phyloP scores from a whole-genome alignment of 2,113 vertebrate genomes.

The Acrocephalus arundinaceus region DNA sequence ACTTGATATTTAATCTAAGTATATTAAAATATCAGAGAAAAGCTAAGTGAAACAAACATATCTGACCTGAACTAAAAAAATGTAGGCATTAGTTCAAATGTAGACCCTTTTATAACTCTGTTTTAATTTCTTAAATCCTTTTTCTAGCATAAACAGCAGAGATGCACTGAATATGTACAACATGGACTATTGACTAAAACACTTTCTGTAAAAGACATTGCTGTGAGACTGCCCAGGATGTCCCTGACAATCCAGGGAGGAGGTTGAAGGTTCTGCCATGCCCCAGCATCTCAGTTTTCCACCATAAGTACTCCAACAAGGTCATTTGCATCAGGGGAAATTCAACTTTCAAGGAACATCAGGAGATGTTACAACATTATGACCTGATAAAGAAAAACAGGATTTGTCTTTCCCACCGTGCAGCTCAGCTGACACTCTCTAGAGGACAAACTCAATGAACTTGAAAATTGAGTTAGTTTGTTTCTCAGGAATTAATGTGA shows the following conservation, averaged over 20 bases:
- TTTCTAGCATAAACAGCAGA: background rate
- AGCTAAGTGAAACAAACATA: background rate
- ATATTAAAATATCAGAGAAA: background rate
- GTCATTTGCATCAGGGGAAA: background rate
- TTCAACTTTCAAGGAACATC: background rate
- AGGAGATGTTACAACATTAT: background rate
- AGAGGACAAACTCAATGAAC: slow-evolving; percentile 58
- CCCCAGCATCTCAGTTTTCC: background rate
- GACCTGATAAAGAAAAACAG: background rate
- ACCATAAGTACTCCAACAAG: background rate
- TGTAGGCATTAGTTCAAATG: background rate
- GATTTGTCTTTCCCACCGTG: background rate
- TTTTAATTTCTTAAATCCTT: background rate
- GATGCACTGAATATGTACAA: background rate
- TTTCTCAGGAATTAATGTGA: slow-evolving; percentile 16
- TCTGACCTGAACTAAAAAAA: background rate
- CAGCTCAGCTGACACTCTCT: slow-evolving; percentile 28
- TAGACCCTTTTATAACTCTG: background rate
- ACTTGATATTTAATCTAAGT: background rate
- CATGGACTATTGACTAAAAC: background rate
- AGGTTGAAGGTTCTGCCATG: background rate
- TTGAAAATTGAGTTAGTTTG: slow-evolving; percentile 37
- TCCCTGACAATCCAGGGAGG: background rate
- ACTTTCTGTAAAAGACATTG: background rate
- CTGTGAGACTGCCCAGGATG: background rate